Evolutionary conservation across 2,113 vertebrate genomes (phyloP).

Genomic region (Macrotis lagotis): DNA sequence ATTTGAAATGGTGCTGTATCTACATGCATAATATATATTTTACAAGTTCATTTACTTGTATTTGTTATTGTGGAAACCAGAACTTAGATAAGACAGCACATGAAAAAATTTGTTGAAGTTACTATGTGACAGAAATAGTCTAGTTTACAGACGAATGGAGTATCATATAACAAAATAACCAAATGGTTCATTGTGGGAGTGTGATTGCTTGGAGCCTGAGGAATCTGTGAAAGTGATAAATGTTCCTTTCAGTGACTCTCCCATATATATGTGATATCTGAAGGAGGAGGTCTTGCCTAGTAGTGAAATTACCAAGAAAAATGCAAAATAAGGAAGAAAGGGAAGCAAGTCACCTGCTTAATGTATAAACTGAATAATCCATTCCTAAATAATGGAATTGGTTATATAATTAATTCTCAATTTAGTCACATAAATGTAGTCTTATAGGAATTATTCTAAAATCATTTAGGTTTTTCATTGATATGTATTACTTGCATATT

Average conservation of each 20-base stretch:
- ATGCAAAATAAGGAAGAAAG: neutral
- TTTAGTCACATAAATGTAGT: neutral
- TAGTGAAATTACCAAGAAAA: neutral
- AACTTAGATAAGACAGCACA: neutral
- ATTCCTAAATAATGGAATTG: constrained; percentile 10
- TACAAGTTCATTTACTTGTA: constrained; percentile 10
- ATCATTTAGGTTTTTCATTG: constrained; percentile 40
- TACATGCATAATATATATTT: neutral
- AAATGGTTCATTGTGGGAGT: constrained; percentile 2
- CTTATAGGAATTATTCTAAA: constrained; percentile 11
- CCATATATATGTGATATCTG: constrained; percentile 13
- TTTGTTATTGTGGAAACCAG: constrained; percentile 34
- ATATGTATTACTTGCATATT: neutral
- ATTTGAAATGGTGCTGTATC: neutral
- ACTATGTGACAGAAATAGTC: constrained; percentile 20
- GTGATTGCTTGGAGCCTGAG: constrained; percentile 30
- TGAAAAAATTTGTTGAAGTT: neutral
- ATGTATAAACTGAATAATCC: neutral
- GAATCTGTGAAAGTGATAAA: constrained; percentile 45
- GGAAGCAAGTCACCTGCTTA: neutral
- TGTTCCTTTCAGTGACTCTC: constrained; percentile 18
- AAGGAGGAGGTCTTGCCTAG: constrained; percentile 32
- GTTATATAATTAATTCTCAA: neutral
- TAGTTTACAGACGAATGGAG: constrained; percentile 36
- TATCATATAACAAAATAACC: constrained; percentile 35